Conservation (phyloP, 2,888 invertebrate species). For the Aphodius sticticus region DNA sequence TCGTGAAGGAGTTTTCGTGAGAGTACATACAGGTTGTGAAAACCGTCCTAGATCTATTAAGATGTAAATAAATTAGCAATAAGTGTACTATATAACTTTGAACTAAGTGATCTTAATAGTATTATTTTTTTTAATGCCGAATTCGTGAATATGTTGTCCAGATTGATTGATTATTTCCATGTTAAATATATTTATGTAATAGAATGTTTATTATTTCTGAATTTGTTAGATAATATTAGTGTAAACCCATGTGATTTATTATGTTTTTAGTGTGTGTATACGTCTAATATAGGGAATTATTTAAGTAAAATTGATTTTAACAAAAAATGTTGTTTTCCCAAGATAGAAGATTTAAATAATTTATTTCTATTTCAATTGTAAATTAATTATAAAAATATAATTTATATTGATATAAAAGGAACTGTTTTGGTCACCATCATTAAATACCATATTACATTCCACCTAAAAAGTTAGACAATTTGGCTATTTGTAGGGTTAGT, state of each 20-base stretch:
- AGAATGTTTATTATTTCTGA: neutral
- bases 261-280: neutral
- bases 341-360: too few relatives aligned
- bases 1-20: constrained; percentile 62
- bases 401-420: too few relatives aligned
- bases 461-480: neutral
- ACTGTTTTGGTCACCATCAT: too few relatives aligned
- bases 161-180: neutral
- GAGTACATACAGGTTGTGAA: constrained; percentile 8
- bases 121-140: constrained; percentile 15
- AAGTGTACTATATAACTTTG: constrained; percentile 5
- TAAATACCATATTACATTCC: too few relatives aligned
- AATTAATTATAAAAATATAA: too few relatives aligned
- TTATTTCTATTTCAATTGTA: too few relatives aligned
- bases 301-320: neutral
- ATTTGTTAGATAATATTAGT: too few relatives aligned
- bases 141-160: neutral
- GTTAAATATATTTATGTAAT: neutral
- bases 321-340: neutral
- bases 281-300: neutral
- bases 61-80: constrained; percentile 6
- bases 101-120: constrained; percentile 23
- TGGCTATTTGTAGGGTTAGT: neutral
- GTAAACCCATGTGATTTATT: neutral
- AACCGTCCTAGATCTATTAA: constrained; percentile 20